phyloP scores from a whole-genome alignment of 2,888 invertebrate genomes.

The Adelphocoris suturalis region DNA sequence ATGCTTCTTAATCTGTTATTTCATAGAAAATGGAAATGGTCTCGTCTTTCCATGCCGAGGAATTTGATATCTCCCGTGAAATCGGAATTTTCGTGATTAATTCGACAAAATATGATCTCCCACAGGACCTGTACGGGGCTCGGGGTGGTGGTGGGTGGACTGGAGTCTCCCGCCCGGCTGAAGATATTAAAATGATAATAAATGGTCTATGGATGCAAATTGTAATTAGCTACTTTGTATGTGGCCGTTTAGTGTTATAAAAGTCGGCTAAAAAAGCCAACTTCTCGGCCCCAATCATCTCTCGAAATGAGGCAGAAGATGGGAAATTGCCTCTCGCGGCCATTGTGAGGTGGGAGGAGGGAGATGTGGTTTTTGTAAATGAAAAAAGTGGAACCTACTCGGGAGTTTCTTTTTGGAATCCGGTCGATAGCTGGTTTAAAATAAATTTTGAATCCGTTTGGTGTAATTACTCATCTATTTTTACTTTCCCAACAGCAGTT shows the following conservation, averaged over 20 bases:
- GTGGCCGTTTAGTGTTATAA: slow-evolving; percentile 58
- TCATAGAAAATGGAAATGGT: neutral
- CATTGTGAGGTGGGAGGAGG: neutral
- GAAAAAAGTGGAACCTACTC: neutral
- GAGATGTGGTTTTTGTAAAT: slow-evolving; percentile 6
- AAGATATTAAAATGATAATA: slow-evolving; percentile 63
- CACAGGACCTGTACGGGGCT: neutral
- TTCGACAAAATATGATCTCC: neutral
- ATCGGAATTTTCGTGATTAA: neutral
- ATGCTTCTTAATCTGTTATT: neutral
- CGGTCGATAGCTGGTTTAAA: neutral
- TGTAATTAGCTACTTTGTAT: slow-evolving; percentile 63
- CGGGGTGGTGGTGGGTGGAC: slow-evolving; percentile 47
- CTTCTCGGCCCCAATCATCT: slow-evolving; percentile 43
- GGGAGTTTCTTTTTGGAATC: neutral
- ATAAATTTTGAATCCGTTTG: neutral
- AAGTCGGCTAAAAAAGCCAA: slow-evolving; percentile 45
- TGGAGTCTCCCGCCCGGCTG: neutral
- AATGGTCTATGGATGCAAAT: slow-evolving; percentile 66
- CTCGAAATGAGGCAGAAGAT: slow-evolving; percentile 7
- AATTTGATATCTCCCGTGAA: neutral
- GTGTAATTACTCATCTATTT: neutral
- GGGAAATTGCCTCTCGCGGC: slow-evolving; percentile 44
- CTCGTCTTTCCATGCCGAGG: neutral
- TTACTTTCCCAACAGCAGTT: too few species aligned